Conservation (phyloP, 1,140 invertebrate species). For the Hylaeus volcanicus region DNA sequence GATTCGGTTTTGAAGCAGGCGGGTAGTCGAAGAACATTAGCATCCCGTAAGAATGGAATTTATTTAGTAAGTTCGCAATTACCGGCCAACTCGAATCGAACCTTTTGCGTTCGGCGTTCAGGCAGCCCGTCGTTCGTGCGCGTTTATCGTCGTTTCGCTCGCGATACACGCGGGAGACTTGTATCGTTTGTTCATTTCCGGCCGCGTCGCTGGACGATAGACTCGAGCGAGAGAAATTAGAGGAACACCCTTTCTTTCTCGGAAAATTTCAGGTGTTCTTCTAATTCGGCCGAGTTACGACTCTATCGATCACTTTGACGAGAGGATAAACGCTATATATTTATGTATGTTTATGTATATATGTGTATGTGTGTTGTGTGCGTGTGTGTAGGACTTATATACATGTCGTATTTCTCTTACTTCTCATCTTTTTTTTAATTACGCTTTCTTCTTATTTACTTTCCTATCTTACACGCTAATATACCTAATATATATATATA, state of each 20-base stretch:
- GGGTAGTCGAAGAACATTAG: conserved; percentile 13
- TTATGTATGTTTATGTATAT: neutral
- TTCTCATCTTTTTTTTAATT: conserved; percentile 20
- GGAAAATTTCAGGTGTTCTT: neutral
- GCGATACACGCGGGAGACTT: neutral
- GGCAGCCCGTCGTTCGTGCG: conserved; percentile 29
- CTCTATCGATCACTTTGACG: conserved; percentile 16
- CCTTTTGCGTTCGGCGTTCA: conserved; percentile 39
- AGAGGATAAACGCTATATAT: conserved; percentile 10
- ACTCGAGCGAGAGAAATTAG: neutral
- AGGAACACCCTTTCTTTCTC: neutral
- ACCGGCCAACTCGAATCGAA: neutral
- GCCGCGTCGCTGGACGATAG: neutral
- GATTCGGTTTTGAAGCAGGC: conserved; percentile 45
- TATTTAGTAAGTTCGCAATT: neutral
- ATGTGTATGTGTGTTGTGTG: no score
- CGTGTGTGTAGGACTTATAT: conserved; percentile 41
- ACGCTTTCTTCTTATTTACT: neutral
- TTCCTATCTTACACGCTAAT: conserved; percentile 45
- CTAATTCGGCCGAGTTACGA: conserved; percentile 7
- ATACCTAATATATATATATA: conserved; percentile 57
- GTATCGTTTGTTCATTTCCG: neutral
- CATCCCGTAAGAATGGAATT: conserved; percentile 3
- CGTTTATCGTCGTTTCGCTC: neutral
- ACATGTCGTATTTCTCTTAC: conserved; percentile 41